Conservation (phyloP, 2,888 invertebrate genomes). For the Drosophila yooni region DNA sequence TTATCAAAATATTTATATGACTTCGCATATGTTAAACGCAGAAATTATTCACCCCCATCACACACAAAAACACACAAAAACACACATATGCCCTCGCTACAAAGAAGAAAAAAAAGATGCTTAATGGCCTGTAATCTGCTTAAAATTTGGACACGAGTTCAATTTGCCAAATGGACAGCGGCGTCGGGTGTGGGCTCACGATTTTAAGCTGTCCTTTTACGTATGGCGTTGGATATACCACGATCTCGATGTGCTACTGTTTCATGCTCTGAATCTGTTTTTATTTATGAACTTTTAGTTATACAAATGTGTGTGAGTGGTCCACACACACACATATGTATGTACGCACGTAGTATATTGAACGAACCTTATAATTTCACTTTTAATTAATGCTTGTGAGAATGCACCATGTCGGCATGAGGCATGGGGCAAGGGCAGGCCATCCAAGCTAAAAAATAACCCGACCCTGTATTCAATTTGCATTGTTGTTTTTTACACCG, state of each 20-base stretch:
- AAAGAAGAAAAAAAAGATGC: slow-evolving; percentile 71
- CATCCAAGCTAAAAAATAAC: slow-evolving; percentile 22
- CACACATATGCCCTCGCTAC: neutral
- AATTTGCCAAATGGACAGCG: slow-evolving; percentile 73
- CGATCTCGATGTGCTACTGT: slow-evolving; percentile 7
- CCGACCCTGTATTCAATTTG: slow-evolving; percentile 71
- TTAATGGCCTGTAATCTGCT: slow-evolving; percentile 83
- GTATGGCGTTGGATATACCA: neutral
- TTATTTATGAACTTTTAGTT: slow-evolving; percentile 70
- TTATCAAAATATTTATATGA: slow-evolving; percentile 82
- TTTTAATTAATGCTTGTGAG: slow-evolving; percentile 71
- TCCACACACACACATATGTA: slow-evolving; percentile 3
- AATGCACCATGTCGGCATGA: slow-evolving; percentile 17
- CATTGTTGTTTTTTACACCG: slow-evolving; percentile 43
- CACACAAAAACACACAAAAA: slow-evolving; percentile 8
- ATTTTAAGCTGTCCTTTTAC: slow-evolving; percentile 51
- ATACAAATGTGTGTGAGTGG: slow-evolving; percentile 1
- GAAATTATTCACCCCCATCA: slow-evolving; percentile 46
- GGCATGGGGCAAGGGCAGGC: neutral
- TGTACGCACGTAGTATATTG: slow-evolving; percentile 10
- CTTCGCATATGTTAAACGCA: slow-evolving; percentile 74
- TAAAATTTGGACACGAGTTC: slow-evolving; percentile 81
- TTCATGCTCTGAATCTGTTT: slow-evolving; percentile 41
- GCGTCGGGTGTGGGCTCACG: slow-evolving; percentile 28
- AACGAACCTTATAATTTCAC: slow-evolving; percentile 64